A percentile compares a stretch with the other conserved stretches of the same genome.
Evolutionary conservation across 2,113 vertebrate species (phyloP).

Genomic region (Nothoprocta pentlandii): DNA sequence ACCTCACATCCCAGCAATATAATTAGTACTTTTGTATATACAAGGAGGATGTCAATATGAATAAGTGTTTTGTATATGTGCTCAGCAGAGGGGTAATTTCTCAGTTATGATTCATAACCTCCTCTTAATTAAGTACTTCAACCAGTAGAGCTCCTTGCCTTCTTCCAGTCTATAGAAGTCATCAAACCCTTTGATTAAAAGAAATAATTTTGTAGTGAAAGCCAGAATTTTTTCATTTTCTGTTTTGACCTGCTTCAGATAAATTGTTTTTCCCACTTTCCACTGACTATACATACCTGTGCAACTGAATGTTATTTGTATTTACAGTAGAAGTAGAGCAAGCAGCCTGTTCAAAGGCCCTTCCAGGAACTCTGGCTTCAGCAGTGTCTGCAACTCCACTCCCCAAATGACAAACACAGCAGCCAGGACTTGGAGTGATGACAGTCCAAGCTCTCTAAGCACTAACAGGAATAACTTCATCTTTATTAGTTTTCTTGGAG

Average conservation of each 20-base stretch:
- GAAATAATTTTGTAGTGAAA: background rate
- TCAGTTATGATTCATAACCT: constrained; percentile 51
- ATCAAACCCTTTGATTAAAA: background rate
- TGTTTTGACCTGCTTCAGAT: background rate
- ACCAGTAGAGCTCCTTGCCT: constrained; percentile 32
- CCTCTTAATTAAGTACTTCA: constrained; percentile 19
- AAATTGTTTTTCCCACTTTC: background rate
- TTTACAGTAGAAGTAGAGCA: background rate
- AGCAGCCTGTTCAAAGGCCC: background rate
- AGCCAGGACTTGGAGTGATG: constrained; percentile 31
- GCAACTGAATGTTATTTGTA: background rate
- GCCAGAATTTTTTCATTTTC: background rate
- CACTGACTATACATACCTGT: background rate
- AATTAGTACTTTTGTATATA: constrained; percentile 22
- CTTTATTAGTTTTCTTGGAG: background rate
- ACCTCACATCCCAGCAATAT: constrained; percentile 33
- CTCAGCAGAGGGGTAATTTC: constrained; percentile 43
- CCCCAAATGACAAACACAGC: constrained; percentile 37
- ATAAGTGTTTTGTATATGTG: background rate
- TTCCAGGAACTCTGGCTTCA: background rate
- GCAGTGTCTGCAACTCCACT: background rate
- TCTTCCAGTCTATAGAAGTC: background rate
- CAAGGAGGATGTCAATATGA: constrained; percentile 1
- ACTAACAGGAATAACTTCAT: background rate
- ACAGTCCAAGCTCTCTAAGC: background rate